These are phyloP conservation scores for Ochropleura leucogaster DNA, from an alignment of 2,888 invertebrate genomes.

Conservation along the genomic window DNA sequence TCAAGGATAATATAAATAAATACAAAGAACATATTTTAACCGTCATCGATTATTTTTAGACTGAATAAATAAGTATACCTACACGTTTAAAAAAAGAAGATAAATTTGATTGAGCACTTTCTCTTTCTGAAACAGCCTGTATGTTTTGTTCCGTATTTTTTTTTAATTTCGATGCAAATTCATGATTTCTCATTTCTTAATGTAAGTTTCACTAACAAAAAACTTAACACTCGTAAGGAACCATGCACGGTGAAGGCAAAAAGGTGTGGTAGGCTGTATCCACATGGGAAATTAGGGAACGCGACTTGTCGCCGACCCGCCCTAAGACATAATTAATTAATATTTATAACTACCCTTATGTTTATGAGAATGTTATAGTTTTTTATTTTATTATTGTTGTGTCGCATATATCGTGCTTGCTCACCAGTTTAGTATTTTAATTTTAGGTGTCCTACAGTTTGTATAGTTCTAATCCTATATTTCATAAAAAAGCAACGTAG, in stretches of 20 bases:
- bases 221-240: conserved; percentile 70
- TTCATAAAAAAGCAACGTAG: neutral
- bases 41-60: conserved; percentile 9
- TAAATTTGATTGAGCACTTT: too few relatives aligned
- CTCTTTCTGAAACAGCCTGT: neutral
- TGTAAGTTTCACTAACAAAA: conserved; percentile 46
- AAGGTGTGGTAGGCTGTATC: conserved; percentile 83
- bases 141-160: neutral
- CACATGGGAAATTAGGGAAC: conserved; percentile 88
- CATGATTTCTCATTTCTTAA: conserved; percentile 41
- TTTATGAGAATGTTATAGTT: conserved; percentile 46
- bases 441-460: neutral
- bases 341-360: conserved; percentile 66
- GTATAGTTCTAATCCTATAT: neutral
- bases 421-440: conserved; percentile 27
- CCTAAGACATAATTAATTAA: conserved; percentile 89
- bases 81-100: too few relatives aligned
- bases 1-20: conserved; percentile 51
- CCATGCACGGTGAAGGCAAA: conserved; percentile 71
- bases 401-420: conserved; percentile 13
- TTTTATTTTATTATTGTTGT: conserved; percentile 30
- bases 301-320: conserved; percentile 78
- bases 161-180: conserved; percentile 9
- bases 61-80: neutral
- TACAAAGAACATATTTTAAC: neutral